Percentiles rank a stretch among this genome's conserved stretches.
These are phyloP conservation scores for Amphipyra tragopoginis DNA, from an alignment of 2,888 invertebrate genomes.

Conservation along the genomic window DNA sequence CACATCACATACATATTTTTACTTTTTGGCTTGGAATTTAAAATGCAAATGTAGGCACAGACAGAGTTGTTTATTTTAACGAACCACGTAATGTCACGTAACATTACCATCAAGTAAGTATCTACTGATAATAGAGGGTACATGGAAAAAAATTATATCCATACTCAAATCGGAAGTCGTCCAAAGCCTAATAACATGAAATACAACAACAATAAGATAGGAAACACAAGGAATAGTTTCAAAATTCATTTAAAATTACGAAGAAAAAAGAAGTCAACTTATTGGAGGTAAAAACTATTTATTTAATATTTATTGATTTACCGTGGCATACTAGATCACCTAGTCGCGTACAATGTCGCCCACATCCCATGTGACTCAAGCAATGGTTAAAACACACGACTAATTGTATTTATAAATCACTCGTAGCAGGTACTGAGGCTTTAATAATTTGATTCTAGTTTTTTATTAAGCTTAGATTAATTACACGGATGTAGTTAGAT, in stretches of 20 bases:
- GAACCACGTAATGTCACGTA: too few species aligned
- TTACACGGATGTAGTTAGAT: constrained; percentile 9
- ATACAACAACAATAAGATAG: constrained; percentile 25
- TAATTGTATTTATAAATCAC: constrained; percentile 9
- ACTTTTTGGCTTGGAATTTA: background rate
- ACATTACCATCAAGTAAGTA: background rate
- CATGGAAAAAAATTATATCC: background rate
- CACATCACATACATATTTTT: background rate
- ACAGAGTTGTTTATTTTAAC: too few species aligned
- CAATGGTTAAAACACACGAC: constrained; percentile 4
- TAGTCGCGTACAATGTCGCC: constrained; percentile 37
- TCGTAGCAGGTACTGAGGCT: constrained; percentile 33
- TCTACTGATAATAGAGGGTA: constrained; percentile 1
- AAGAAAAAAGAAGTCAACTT: constrained; percentile 43
- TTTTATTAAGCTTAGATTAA: constrained; percentile 25
- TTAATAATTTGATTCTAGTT: constrained; percentile 30
- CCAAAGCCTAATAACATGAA: background rate
- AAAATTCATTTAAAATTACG: constrained; percentile 26
- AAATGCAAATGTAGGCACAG: background rate
- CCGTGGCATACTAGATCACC: constrained; percentile 35
- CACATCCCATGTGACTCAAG: constrained; percentile 18
- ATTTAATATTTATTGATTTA: constrained; percentile 9
- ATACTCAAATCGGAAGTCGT: background rate
- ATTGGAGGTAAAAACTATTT: constrained; percentile 39
- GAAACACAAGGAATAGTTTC: constrained; percentile 20